Evolutionary conservation across 2,888 invertebrate species (phyloP), one percentile per base, ranked within the genome.

Genomic region (Uloborus plumipes): DNA sequence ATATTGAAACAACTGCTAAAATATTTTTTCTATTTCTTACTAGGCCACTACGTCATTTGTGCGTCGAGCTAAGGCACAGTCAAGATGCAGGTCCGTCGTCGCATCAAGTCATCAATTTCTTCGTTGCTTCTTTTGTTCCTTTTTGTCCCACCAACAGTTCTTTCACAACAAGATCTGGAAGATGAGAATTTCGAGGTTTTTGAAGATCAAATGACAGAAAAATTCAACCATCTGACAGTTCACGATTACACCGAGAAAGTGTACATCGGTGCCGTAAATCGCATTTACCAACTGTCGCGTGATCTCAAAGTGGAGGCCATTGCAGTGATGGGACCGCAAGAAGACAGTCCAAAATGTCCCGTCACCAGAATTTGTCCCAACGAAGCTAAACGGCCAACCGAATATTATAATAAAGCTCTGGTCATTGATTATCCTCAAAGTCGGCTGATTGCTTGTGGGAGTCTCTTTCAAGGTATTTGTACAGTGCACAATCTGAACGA

Each of bases 321-420:
- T 67, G 86, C 87, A 0, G 94, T 93, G 85, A 92, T 92, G 88
- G 96, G 97, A 22, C 96, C 97, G 20, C 92, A 94, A 88, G 93
- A 94, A 89, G 98, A 98, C 90, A 95, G 95, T 81, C 93, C 94
- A 62, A 93, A 94, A 88, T 98, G 98, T 90, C 88, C 88, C 84
- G 93, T 94, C 84, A 92, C 87, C 31, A 86, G 94, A 87, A 94
- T 95, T 89, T 95, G 96, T 89, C 94, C 95, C 53, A 93, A 93
- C 79, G 91, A 92, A 84, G 90, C 91, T 72, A 94, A 94, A 88
- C 93, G 93, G 88, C 92, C 93, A 67, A 95, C 95, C 75, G 94
- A 97, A 90, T 97, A 96, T 90, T 94, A 94, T 86, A 98, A 97
- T 91, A 98, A 98, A 90, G 97, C 95, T 77, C 91, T 98, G 88